phyloP scores from a whole-genome alignment of 1,140 invertebrate species.

The Melanaphis sacchari region DNA sequence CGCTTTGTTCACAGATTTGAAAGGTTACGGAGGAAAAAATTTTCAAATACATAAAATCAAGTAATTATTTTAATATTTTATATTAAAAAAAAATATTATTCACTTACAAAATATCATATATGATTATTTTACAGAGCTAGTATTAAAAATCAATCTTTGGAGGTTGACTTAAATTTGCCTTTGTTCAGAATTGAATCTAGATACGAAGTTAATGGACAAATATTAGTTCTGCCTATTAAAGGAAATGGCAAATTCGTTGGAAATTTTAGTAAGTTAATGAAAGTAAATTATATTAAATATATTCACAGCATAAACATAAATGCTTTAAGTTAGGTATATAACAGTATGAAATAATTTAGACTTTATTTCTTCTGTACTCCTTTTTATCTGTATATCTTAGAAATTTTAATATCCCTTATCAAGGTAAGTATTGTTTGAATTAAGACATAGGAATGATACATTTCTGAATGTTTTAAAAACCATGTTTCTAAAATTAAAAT shows the following conservation, averaged over 20 bases:
- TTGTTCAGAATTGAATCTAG: conserved; percentile 48
- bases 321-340: not conserved
- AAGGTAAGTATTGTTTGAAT: no score
- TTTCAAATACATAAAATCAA: conserved; percentile 52
- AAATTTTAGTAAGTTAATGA: conserved; percentile 59
- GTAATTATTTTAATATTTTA: conserved; percentile 41
- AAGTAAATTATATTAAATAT: not conserved
- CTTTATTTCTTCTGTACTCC: not conserved
- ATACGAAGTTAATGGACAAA: conserved; percentile 59
- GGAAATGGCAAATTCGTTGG: conserved; percentile 58
- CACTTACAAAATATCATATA: not conserved
- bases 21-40: conserved; percentile 53
- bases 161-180: conserved; percentile 51
- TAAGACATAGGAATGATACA: no score
- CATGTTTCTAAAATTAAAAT: no score
- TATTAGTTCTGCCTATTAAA: conserved; percentile 59
- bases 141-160: conserved; percentile 44
- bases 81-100: not conserved
- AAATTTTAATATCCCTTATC: no score
- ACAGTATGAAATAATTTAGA: not conserved
- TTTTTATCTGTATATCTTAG: no score
- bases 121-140: conserved; percentile 50
- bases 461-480: no score
- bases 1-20: conserved; percentile 58
- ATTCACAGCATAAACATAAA: not conserved